Percentiles rank a stretch among this genome's conserved stretches.
phyloP scores from a whole-genome alignment of 2,888 invertebrate genomes.

The Tetranychus truncatus region DNA sequence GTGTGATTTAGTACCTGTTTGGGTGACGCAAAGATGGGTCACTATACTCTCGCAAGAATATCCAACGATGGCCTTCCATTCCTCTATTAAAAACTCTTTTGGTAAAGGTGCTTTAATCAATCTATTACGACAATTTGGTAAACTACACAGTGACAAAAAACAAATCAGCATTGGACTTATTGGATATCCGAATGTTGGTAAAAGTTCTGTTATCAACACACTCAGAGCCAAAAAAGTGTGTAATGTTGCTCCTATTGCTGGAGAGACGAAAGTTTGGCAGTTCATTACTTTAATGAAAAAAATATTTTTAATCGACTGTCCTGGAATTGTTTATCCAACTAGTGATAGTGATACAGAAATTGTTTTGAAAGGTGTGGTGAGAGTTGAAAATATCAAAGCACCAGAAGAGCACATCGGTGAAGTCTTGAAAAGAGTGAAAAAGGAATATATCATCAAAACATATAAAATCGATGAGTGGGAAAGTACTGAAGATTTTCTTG shows the following conservation, averaged over 20 bases:
- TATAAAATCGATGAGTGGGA: slow-evolving; percentile 70
- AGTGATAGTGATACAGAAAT: slow-evolving; percentile 71
- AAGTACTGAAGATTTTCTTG: slow-evolving; percentile 66
- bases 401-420: slow-evolving; percentile 85
- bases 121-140: slow-evolving; percentile 79
- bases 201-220: slow-evolving; percentile 88
- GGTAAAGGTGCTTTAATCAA: slow-evolving; percentile 94
- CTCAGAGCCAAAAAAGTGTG: slow-evolving; percentile 90
- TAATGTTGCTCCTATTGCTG: slow-evolving; percentile 93
- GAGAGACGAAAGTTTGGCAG: slow-evolving; percentile 78
- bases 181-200: slow-evolving; percentile 92
- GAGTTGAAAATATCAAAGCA: slow-evolving; percentile 77
- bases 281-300: slow-evolving; percentile 93
- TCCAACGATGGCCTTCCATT: slow-evolving; percentile 95
- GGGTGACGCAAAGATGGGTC: slow-evolving; percentile 97
- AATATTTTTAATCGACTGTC: slow-evolving; percentile 94
- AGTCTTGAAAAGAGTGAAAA: slow-evolving; percentile 65
- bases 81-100: slow-evolving; percentile 94
- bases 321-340: slow-evolving; percentile 91
- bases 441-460: slow-evolving; percentile 71
- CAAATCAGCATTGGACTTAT: slow-evolving; percentile 98
- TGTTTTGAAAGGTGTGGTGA: slow-evolving; percentile 84
- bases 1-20: slow-evolving; percentile 68
- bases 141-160: slow-evolving; percentile 84
- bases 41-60: slow-evolving; percentile 78